Evolutionary conservation across 2,888 invertebrate genomes (phyloP).

Genomic region (Pharmacophagus antenor): DNA sequence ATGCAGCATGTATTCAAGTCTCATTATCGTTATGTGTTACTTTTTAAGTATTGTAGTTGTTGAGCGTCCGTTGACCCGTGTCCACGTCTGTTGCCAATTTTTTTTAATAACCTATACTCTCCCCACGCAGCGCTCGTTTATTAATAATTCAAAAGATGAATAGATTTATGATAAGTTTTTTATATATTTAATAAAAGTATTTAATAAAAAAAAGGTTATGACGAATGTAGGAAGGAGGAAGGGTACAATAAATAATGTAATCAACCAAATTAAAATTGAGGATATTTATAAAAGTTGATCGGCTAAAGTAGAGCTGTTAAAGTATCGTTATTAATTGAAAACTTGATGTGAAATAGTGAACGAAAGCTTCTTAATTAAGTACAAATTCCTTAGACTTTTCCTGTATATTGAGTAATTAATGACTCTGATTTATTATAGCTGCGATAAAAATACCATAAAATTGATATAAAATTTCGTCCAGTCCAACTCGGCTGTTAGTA

Average conservation of each 20-base stretch:
- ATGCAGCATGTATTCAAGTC: not conserved
- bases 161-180: not conserved
- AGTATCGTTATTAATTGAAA: not conserved
- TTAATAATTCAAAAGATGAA: not conserved
- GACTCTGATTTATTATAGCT: conserved; percentile 2
- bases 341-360: not conserved
- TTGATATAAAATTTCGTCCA: conserved; percentile 4
- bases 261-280: conserved; percentile 1
- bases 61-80: not conserved
- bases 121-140: too few species aligned
- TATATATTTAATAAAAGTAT: not conserved
- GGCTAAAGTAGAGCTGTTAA: not conserved
- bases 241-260: not conserved
- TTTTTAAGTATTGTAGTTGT: not conserved
- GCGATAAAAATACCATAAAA: not conserved
- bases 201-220: not conserved
- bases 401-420: not conserved
- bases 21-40: not conserved
- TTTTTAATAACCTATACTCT: too few species aligned
- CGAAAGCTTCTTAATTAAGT: conserved; percentile 7
- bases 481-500: not conserved
- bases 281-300: not conserved
- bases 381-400: not conserved
- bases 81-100: too few species aligned
- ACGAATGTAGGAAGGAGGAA: not conserved